A percentile compares a stretch with the other conserved stretches of the same genome.
Evolutionary conservation across 2,888 invertebrate species (phyloP).

Genomic region (Synanthedon myopaeformis): DNA sequence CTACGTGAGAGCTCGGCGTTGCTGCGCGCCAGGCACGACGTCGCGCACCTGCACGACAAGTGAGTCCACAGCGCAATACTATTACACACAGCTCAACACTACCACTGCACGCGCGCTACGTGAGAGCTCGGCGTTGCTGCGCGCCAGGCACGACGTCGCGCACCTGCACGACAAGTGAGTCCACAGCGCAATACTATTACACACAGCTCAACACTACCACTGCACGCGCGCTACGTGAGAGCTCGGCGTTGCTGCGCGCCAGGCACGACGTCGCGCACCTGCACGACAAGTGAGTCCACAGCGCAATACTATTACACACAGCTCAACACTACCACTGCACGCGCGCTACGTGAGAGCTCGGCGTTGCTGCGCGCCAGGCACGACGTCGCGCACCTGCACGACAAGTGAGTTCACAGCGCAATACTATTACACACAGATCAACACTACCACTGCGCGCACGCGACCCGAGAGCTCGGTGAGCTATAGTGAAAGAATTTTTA

Average conservation of each 20-base stretch:
- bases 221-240: background rate
- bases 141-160: constrained; percentile 48
- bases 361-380: constrained; percentile 50
- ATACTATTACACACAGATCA: background rate
- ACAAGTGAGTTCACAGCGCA: constrained; percentile 62
- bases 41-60: constrained; percentile 76
- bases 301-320: background rate
- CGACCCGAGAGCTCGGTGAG: no score
- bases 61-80: constrained; percentile 13
- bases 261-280: constrained; percentile 58
- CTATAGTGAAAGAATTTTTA: no score
- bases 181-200: background rate
- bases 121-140: constrained; percentile 22
- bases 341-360: no score
- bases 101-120: background rate
- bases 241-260: constrained; percentile 38
- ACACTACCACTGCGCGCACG: background rate
- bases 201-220: background rate
- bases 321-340: background rate
- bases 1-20: constrained; percentile 21
- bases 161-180: constrained; percentile 77
- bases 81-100: background rate
- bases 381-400: constrained; percentile 70
- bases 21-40: constrained; percentile 62
- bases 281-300: constrained; percentile 73